A percentile compares a stretch with the other conserved stretches of the same genome.
Evolutionary conservation across 2,888 invertebrate genomes (phyloP).

Genomic region (Orthonevra nobilis): DNA sequence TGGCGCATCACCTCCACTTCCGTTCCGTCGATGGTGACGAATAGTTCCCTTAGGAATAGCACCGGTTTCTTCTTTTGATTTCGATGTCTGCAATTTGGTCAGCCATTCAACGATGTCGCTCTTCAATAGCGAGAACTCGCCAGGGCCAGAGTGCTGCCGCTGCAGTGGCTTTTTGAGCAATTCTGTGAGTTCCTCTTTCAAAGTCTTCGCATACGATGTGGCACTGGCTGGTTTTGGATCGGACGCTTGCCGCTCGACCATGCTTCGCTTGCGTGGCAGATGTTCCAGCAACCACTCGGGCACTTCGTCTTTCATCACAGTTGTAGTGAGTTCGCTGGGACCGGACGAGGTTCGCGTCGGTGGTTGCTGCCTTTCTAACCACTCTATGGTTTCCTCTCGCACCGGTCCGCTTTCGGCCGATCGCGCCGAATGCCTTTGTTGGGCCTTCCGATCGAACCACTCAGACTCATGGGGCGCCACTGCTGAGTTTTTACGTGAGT

Average conservation of each 20-base stretch:
- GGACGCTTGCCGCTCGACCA: conserved; percentile 73
- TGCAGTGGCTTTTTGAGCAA: conserved; percentile 79
- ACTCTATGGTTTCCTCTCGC: conserved; percentile 79
- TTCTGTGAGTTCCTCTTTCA: conserved; percentile 78
- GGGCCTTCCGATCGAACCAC: conserved; percentile 79
- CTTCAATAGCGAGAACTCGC: conserved; percentile 79
- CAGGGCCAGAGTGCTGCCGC: conserved; percentile 79
- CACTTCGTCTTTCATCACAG: conserved; percentile 78
- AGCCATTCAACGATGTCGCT: conserved; percentile 80
- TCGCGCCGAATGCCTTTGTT: conserved; percentile 79
- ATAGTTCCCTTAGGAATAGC: conserved; percentile 72
- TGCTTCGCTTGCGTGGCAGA: conserved; percentile 77
- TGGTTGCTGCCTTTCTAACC: conserved; percentile 77
- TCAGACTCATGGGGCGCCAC: conserved; percentile 76
- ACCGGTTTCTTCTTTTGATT: conserved; percentile 71
- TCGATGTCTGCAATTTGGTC: conserved; percentile 77
- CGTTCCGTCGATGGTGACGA: conserved; percentile 78
- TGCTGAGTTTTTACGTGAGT: conserved; percentile 66
- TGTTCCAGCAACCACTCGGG: conserved; percentile 79
- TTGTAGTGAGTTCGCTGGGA: conserved; percentile 78
- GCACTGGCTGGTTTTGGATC: conserved; percentile 73
- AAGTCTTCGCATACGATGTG: conserved; percentile 77
- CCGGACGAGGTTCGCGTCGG: conserved; percentile 79
- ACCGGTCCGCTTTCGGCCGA: conserved; percentile 79
- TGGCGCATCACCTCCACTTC: conserved; percentile 77